phyloP scores from a whole-genome alignment of 2,113 vertebrate genomes.

The Steatornis caripensis region DNA sequence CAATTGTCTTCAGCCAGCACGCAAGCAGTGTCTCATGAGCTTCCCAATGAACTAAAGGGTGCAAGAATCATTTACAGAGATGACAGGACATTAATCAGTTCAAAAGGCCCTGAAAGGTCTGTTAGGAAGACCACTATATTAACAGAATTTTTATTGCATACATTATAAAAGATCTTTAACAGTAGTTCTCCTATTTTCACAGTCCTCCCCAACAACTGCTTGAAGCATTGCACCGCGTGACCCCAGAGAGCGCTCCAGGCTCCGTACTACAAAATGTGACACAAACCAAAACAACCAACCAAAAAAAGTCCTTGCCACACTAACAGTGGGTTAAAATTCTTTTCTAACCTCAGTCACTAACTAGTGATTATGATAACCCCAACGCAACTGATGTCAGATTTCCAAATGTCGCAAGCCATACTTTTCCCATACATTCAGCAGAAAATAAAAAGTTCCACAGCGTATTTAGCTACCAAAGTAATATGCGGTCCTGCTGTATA shows the following conservation, averaged over 20 bases:
- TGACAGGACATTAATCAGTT: not conserved
- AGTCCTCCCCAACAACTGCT: not conserved
- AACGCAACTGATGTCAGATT: not conserved
- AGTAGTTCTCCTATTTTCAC: not conserved
- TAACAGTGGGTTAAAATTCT: not conserved
- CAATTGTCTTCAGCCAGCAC: not conserved
- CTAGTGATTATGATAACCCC: not conserved
- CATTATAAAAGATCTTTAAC: not conserved
- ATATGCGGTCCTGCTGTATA: not conserved
- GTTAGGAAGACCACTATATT: not conserved
- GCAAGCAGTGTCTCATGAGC: not conserved
- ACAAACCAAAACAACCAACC: not conserved
- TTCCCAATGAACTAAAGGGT: not conserved
- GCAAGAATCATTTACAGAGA: not conserved
- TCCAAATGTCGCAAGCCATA: not conserved
- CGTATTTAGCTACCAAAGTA: not conserved
- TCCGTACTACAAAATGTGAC: not conserved
- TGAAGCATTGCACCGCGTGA: not conserved
- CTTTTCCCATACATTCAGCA: not conserved
- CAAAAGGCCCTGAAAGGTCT: not conserved
- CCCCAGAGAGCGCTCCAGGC: not conserved
- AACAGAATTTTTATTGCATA: not conserved
- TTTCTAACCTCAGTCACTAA: not conserved
- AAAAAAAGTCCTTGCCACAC: not conserved
- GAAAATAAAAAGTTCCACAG: not conserved